A percentile compares a stretch with the other conserved stretches of the same genome.
Conservation (phyloP, 2,888 invertebrate species). For the Apodemia hepburni region DNA sequence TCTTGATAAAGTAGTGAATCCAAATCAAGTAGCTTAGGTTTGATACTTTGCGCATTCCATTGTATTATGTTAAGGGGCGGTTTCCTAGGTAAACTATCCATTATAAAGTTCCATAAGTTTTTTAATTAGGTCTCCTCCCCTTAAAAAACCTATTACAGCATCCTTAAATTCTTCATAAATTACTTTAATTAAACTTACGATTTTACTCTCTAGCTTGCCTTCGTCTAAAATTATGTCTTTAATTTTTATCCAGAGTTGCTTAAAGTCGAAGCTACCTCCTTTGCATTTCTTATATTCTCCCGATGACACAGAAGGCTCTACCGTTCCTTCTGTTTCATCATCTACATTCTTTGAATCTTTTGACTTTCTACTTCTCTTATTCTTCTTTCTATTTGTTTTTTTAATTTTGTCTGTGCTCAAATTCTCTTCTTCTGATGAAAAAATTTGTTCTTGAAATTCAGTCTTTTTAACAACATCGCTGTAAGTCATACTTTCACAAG, state of each 20-base stretch:
- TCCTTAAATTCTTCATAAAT: neutral
- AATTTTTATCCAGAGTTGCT: neutral
- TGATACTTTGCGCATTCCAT: slow-evolving; percentile 6
- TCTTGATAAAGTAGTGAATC: slow-evolving; percentile 7
- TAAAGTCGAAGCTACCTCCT: neutral
- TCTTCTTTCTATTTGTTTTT: neutral
- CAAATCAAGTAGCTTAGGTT: neutral
- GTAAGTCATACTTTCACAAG: neutral
- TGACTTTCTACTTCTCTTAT: neutral
- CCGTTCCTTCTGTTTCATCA: neutral
- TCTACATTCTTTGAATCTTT: neutral
- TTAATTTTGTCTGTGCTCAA: neutral
- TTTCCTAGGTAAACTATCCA: neutral
- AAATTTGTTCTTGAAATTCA: neutral
- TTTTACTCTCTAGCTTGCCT: neutral
- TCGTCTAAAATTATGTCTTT: neutral
- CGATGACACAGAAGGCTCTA: neutral
- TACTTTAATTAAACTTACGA: neutral
- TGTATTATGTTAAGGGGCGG: neutral
- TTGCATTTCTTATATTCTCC: neutral
- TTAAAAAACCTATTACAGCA: neutral
- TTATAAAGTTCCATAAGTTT: neutral
- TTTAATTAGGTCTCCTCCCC: neutral
- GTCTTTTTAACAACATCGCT: neutral
- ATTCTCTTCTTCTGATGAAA: neutral